Percentiles rank a stretch among this genome's conserved stretches.
phyloP scores from a whole-genome alignment of 2,888 invertebrate species.

The Panopea generosa region DNA sequence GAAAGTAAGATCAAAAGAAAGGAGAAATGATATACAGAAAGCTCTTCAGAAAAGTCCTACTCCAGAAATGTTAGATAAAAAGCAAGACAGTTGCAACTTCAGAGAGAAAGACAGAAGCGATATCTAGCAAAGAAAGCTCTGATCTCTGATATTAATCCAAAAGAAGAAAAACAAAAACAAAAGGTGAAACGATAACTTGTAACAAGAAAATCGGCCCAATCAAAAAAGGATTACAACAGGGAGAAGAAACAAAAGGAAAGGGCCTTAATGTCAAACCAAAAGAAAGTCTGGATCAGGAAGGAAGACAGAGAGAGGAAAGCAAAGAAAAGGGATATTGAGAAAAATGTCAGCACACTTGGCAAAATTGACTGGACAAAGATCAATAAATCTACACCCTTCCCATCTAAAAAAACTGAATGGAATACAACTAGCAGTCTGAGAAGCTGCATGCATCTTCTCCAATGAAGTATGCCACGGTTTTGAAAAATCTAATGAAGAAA shows the following conservation, averaged over 20 bases:
- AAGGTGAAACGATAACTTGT: background rate
- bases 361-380: background rate
- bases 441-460: background rate
- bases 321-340: background rate
- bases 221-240: background rate
- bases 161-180: background rate
- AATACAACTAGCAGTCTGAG: background rate
- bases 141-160: background rate
- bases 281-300: constrained; percentile 2
- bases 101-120: background rate
- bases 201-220: background rate
- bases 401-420: background rate
- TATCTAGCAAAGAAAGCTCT: background rate
- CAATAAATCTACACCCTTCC: constrained; percentile 1
- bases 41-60: background rate
- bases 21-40: background rate
- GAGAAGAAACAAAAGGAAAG: background rate
- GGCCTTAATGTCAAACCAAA: background rate
- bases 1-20: background rate
- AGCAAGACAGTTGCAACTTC: background rate
- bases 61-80: background rate
- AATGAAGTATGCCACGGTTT: background rate
- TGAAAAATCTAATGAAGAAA: background rate
- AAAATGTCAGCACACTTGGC: background rate
- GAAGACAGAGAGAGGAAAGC: background rate